A percentile compares a stretch with the other conserved stretches of the same genome.
Evolutionary conservation across 2,113 vertebrate genomes (phyloP).

Genomic region (Agapornis roseicollis): DNA sequence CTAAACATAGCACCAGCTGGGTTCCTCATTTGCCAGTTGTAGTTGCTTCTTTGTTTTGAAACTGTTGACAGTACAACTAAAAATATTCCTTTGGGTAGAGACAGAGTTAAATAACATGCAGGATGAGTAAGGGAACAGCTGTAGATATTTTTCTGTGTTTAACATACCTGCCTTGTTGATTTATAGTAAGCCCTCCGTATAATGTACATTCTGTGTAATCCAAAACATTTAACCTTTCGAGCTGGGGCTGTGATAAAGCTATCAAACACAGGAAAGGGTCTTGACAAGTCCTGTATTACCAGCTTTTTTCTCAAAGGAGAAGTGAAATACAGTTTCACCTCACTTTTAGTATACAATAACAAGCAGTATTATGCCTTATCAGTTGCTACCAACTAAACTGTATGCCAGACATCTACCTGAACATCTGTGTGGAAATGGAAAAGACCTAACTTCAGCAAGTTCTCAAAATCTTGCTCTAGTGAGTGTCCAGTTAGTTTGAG

Average conservation of each 20-base stretch:
- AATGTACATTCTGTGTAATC: slow-evolving; percentile 77
- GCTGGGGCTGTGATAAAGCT: slow-evolving; percentile 72
- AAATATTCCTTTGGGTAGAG: slow-evolving; percentile 80
- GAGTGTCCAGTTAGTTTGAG: background rate
- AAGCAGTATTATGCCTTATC: background rate
- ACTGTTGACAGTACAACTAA: slow-evolving; percentile 81
- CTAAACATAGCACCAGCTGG: slow-evolving; percentile 90
- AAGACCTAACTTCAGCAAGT: background rate
- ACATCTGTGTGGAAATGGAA: background rate
- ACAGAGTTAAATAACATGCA: slow-evolving; percentile 75
- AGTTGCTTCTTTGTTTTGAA: slow-evolving; percentile 82
- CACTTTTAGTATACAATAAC: slow-evolving; percentile 36
- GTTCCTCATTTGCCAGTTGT: slow-evolving; percentile 86
- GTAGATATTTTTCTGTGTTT: slow-evolving; percentile 79
- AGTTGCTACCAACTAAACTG: slow-evolving; percentile 35
- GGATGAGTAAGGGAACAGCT: slow-evolving; percentile 82
- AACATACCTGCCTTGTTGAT: slow-evolving; percentile 80
- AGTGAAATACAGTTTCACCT: slow-evolving; percentile 49
- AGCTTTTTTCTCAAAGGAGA: slow-evolving; percentile 53
- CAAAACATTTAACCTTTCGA: slow-evolving; percentile 78
- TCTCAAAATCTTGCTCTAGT: background rate
- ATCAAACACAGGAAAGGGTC: slow-evolving; percentile 75
- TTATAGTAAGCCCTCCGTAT: slow-evolving; percentile 76
- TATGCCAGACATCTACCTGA: background rate
- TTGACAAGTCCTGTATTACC: slow-evolving; percentile 65